These are phyloP conservation scores for Agrochola lota DNA, from an alignment of 2,888 invertebrate genomes.

Conservation along the genomic window DNA sequence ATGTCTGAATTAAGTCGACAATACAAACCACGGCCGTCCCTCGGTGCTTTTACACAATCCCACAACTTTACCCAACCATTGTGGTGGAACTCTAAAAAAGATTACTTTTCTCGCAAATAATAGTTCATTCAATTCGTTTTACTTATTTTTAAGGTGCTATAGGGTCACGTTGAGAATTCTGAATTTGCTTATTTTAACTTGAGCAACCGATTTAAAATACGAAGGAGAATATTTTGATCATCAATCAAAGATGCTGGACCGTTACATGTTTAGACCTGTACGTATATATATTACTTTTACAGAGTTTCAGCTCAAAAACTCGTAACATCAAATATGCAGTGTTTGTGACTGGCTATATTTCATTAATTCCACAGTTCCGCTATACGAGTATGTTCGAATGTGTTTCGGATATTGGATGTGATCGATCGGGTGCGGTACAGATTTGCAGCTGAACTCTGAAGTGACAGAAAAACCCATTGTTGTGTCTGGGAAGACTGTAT, in stretches of 20 bases:
- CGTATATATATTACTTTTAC: background rate
- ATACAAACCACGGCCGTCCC: constrained; percentile 1
- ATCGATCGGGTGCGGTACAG: constrained; percentile 48
- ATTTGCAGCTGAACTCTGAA: constrained; percentile 20
- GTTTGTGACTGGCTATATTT: constrained; percentile 26
- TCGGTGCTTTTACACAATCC: constrained; percentile 22
- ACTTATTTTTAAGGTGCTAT: background rate
- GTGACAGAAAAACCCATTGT: constrained; percentile 49
- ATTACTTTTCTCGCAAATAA: constrained; percentile 19
- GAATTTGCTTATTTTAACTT: background rate
- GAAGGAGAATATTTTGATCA: background rate
- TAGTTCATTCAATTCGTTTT: constrained; percentile 20
- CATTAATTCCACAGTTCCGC: constrained; percentile 21
- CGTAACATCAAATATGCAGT: constrained; percentile 39
- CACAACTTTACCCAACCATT: constrained; percentile 24
- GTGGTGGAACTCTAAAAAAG: constrained; percentile 19
- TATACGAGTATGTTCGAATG: constrained; percentile 9
- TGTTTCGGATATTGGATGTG: constrained; percentile 43
- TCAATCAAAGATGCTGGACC: background rate
- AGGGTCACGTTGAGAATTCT: background rate
- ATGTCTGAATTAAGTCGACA: constrained; percentile 21
- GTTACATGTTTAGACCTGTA: background rate
- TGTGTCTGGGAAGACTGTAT: constrained; percentile 1
- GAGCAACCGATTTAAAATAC: background rate
- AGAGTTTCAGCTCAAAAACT: constrained; percentile 2